These are phyloP conservation scores for Tetranychus piercei DNA, from an alignment of 2,888 invertebrate species.

Conservation along the genomic window DNA sequence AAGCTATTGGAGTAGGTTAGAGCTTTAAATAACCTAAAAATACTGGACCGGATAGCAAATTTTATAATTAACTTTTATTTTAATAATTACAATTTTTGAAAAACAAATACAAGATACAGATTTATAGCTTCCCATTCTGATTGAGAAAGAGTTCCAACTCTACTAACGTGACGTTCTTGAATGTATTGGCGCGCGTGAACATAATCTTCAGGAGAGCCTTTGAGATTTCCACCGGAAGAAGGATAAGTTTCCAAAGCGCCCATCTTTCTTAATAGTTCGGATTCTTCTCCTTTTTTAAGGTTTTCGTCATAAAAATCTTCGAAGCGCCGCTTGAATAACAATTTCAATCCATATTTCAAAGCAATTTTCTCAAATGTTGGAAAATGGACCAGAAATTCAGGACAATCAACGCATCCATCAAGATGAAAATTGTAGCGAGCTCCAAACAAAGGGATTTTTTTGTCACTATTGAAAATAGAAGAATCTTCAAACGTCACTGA, in stretches of 20 bases:
- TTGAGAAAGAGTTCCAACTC: slow-evolving; percentile 56
- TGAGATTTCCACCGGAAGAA: slow-evolving; percentile 40
- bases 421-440: slow-evolving; percentile 86
- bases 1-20: slow-evolving; percentile 18
- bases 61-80: not conserved
- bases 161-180: slow-evolving; percentile 1
- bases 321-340: slow-evolving; percentile 43
- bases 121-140: slow-evolving; percentile 83
- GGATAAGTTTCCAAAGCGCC: slow-evolving; percentile 61
- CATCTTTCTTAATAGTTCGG: slow-evolving; percentile 50
- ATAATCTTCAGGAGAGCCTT: slow-evolving; percentile 45
- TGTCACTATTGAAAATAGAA: not conserved
- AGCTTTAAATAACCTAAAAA: too few species aligned
- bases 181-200: slow-evolving; percentile 44
- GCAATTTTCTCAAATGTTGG: slow-evolving; percentile 51
- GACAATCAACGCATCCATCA: slow-evolving; percentile 92
- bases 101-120: slow-evolving; percentile 61
- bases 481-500: slow-evolving; percentile 34
- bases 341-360: slow-evolving; percentile 36
- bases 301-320: slow-evolving; percentile 55
- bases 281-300: slow-evolving; percentile 30
- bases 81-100: slow-evolving; percentile 43
- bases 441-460: slow-evolving; percentile 58
- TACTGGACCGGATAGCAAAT: too few species aligned
- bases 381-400: slow-evolving; percentile 91